Conservation (phyloP, 2,113 vertebrate genomes). For the Pithys albifrons region DNA sequence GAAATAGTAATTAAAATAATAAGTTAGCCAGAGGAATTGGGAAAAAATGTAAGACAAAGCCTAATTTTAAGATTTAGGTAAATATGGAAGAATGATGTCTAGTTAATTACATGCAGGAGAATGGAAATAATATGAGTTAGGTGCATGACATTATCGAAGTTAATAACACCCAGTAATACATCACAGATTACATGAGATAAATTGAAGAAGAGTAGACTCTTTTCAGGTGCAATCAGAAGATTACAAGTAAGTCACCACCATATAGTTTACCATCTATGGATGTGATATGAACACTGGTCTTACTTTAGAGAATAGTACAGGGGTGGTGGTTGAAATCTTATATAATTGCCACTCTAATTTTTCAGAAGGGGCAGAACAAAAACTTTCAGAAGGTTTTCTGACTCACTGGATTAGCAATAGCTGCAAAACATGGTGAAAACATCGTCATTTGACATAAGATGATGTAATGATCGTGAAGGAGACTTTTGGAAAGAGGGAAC, state of each 20-base stretch:
- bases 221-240: background rate
- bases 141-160: background rate
- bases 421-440: background rate
- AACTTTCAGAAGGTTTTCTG: background rate
- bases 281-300: background rate
- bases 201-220: background rate
- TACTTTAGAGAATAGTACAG: background rate
- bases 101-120: slow-evolving; percentile 37
- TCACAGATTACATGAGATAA: slow-evolving; percentile 19
- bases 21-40: background rate
- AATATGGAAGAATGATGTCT: slow-evolving; percentile 15
- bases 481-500: background rate
- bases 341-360: background rate
- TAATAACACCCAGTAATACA: slow-evolving; percentile 18
- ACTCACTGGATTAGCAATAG: background rate
- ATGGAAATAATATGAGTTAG: background rate
- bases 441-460: background rate
- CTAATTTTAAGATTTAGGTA: slow-evolving; percentile 36
- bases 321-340: background rate
- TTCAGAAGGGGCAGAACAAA: background rate
- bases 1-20: slow-evolving; percentile 34
- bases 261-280: background rate
- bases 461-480: background rate
- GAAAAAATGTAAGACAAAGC: background rate
- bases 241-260: background rate